Base-by-base conservation (phyloP, 2,888 invertebrate genomes). In the Lycaena phlaeas region DNA sequence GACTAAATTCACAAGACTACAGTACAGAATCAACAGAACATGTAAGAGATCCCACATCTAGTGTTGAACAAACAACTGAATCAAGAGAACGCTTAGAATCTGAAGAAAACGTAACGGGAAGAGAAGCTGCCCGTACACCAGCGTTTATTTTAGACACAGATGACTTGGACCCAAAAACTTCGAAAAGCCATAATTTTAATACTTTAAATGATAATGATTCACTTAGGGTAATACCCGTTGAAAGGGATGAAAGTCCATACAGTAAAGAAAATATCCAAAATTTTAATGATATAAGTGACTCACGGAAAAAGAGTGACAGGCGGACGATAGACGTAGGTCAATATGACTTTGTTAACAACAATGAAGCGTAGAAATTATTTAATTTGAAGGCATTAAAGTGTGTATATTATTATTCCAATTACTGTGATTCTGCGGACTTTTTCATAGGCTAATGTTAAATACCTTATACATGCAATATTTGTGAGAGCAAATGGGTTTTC, bases 251-350 rank as follows among this genome's bases (percentile, higher is more conserved):
- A 36, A 67, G 64, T 46, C 54, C 61, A 37, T 43, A 63, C n/a
- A 66, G 64, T 38, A 63, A 68, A 40, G 69, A 70, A 56, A 70
- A 60, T 42, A 64, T 64, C 53, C 63, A 68, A 61, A 68, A 69
- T 51, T 53, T 77, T 45, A 84, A 82, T 57, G 70, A 70, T 54
- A 81, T 82, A 54, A 81, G 77, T 74, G 77, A 78, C 70, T 73
- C 71, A 38, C 69, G 68, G 63, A 78, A 79, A 73, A 72, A 72
- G 46, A 81, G 74, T 74, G 78, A 73, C 55, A 73, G 68, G 60
- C 76, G 78, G 67, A 77, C 75, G 73, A 60, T 77, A 65, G 70
- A 73, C 53, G 55, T 62, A 54, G 68, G 58, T 54, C 71, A 70
- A 61, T 66, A 67, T 49, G 66, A 74, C 59, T 63, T 70, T 53